Conservation (phyloP, 2,888 invertebrate genomes). For the Chydorus sphaericus region DNA sequence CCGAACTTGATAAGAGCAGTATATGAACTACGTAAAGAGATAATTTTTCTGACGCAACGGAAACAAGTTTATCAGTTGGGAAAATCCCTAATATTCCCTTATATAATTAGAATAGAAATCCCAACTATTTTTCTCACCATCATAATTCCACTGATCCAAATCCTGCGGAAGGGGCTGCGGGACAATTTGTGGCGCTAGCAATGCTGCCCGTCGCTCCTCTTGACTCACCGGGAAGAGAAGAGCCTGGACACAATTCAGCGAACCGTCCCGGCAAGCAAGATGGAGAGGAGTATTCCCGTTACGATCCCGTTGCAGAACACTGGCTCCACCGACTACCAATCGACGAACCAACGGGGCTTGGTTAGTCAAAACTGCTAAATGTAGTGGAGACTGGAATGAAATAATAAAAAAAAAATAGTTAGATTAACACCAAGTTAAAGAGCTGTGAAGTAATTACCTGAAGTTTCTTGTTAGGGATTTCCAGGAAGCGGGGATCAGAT, state of each 20-base stretch:
- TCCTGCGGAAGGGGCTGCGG: slow-evolving; percentile 39
- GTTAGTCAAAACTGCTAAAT: slow-evolving; percentile 64
- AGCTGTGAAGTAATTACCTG: slow-evolving; percentile 30
- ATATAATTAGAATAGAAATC: background rate
- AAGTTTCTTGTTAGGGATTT: slow-evolving; percentile 62
- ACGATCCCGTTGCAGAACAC: slow-evolving; percentile 44
- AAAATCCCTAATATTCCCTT: background rate
- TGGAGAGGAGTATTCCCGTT: slow-evolving; percentile 77
- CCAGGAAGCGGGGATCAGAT: slow-evolving; percentile 58
- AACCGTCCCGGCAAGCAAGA: slow-evolving; percentile 56
- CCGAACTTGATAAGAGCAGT: too few species aligned
- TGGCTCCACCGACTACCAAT: slow-evolving; percentile 65
- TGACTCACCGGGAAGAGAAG: slow-evolving; percentile 49
- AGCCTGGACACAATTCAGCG: slow-evolving; percentile 53
- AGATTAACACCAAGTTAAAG: background rate
- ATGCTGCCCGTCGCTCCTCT: slow-evolving; percentile 29
- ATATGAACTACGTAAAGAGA: too few species aligned
- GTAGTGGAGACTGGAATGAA: slow-evolving; percentile 50
- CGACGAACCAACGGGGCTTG: slow-evolving; percentile 58
- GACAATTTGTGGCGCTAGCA: slow-evolving; percentile 27
- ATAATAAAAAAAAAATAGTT: slow-evolving; percentile 11
- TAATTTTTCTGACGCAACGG: too few species aligned
- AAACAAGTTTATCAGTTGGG: too few species aligned
- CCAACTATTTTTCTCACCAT: slow-evolving; percentile 44
- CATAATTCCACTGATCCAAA: slow-evolving; percentile 68